Evolutionary conservation across 2,888 invertebrate genomes (phyloP).

Genomic region (Blastobasis lacticolella): DNA sequence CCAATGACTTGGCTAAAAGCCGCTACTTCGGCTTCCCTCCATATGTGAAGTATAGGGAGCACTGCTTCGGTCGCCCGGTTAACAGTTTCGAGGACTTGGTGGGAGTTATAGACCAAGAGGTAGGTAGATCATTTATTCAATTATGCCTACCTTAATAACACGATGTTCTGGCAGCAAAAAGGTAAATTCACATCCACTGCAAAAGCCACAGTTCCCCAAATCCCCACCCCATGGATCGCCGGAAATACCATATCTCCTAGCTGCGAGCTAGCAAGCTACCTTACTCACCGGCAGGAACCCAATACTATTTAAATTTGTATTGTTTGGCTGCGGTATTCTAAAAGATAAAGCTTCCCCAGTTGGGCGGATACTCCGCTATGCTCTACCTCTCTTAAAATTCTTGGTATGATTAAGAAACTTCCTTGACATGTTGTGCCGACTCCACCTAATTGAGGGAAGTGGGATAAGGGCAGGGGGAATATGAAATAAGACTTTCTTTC

Average conservation of each 20-base stretch:
- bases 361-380: too few species aligned
- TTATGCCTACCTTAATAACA: background rate
- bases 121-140: background rate
- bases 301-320: background rate
- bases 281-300: background rate
- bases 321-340: too few species aligned
- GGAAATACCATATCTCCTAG: background rate
- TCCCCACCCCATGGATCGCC: background rate
- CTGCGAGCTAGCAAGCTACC: background rate
- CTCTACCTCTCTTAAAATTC: too few species aligned
- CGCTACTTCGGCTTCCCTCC: constrained; percentile 87
- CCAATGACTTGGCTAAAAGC: constrained; percentile 42
- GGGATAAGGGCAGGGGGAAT: too few species aligned
- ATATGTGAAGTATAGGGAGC: constrained; percentile 87
- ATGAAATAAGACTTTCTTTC: too few species aligned
- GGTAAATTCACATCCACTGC: background rate
- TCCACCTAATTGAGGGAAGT: too few species aligned
- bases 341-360: too few species aligned
- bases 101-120: constrained; percentile 72
- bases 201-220: background rate
- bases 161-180: background rate
- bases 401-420: too few species aligned
- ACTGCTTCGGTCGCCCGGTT: constrained; percentile 81
- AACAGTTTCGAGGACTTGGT: constrained; percentile 81
- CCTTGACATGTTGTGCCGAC: too few species aligned